These are phyloP conservation scores for Polymixis lichenea DNA, from an alignment of 2,888 invertebrate species.

Conservation along the genomic window DNA sequence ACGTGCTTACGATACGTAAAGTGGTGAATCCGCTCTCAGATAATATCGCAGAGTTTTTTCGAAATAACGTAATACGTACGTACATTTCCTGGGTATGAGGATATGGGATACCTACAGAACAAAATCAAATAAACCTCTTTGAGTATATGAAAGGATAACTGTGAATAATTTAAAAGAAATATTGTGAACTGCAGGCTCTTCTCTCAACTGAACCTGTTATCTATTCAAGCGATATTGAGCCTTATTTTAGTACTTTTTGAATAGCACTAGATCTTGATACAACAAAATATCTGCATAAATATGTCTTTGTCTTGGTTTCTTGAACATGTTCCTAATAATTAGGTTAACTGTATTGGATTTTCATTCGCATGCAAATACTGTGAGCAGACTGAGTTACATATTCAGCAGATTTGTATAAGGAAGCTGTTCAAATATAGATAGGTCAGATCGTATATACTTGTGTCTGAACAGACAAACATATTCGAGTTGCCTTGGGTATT, in stretches of 20 bases:
- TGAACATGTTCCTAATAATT: constrained; percentile 53
- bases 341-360: constrained; percentile 63
- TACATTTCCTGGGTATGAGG: constrained; percentile 40
- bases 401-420: constrained; percentile 58
- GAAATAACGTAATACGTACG: constrained; percentile 44
- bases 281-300: constrained; percentile 16
- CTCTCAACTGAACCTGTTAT: constrained; percentile 20
- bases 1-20: constrained; percentile 77
- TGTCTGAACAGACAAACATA: constrained; percentile 43
- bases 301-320: constrained; percentile 48
- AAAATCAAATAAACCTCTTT: constrained; percentile 59
- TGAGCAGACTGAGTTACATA: constrained; percentile 37
- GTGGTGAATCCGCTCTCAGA: constrained; percentile 77
- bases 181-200: constrained; percentile 30
- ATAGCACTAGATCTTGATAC: constrained; percentile 3
- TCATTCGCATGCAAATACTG: constrained; percentile 62
- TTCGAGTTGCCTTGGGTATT: constrained; percentile 37
- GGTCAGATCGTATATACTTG: constrained; percentile 43
- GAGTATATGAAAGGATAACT: constrained; percentile 41
- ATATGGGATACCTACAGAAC: constrained; percentile 41
- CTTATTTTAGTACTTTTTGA: constrained; percentile 10
- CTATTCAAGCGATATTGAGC: constrained; percentile 30
- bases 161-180: constrained; percentile 58
- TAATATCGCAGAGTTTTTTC: constrained; percentile 63
- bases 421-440: constrained; percentile 65